These are phyloP conservation scores for Stenodera caucasica DNA, from an alignment of 2,888 invertebrate genomes.

Conservation along the genomic window DNA sequence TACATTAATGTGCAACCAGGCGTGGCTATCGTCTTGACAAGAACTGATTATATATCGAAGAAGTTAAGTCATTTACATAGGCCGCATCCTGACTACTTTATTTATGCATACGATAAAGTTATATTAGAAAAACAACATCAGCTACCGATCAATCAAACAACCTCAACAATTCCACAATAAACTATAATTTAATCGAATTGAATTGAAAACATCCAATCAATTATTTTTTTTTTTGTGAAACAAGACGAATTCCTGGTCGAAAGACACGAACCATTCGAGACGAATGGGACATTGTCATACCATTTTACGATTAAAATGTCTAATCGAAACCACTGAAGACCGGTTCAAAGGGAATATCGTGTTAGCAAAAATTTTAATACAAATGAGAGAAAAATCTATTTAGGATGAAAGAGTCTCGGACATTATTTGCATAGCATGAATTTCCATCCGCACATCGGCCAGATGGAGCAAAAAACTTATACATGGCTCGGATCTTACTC, in stretches of 20 bases:
- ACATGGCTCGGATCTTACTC: too few relatives aligned
- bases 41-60: slow-evolving; percentile 45
- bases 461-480: not conserved
- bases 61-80: slow-evolving; percentile 32
- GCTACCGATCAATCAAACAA: not conserved
- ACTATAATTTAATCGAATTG: too few relatives aligned
- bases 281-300: not conserved
- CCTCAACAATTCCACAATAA: too few relatives aligned
- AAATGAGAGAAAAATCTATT: slow-evolving; percentile 6
- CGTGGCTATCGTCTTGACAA: slow-evolving; percentile 45
- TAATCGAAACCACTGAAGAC: slow-evolving; percentile 3
- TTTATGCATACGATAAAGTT: slow-evolving; percentile 25
- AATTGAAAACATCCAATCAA: too few relatives aligned
- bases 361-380: slow-evolving; percentile 1
- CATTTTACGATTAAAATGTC: slow-evolving; percentile 2
- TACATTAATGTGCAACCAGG: slow-evolving; percentile 39
- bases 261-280: not conserved
- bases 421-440: slow-evolving; percentile 7
- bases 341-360: slow-evolving; percentile 6
- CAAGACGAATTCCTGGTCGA: not conserved
- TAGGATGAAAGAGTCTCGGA: not conserved
- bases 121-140: not conserved
- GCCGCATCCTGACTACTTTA: slow-evolving; percentile 16
- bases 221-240: too few relatives aligned
- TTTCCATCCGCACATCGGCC: not conserved